Base-by-base conservation (phyloP, 2,888 invertebrate genomes). In the Harpagoxenus sublaevis region DNA sequence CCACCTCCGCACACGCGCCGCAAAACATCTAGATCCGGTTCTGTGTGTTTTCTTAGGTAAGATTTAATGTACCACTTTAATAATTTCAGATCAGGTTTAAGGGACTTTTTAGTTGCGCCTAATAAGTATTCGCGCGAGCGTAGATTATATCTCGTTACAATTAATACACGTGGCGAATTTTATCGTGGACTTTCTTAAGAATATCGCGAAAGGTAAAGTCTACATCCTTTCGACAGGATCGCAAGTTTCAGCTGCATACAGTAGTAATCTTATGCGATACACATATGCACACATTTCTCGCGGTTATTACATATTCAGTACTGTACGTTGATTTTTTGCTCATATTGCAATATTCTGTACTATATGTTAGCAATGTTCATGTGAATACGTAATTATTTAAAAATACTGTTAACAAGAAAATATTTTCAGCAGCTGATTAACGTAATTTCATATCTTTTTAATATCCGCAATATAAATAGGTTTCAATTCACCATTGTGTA, bases 11-110 rank as follows among this genome's bases (percentile, higher is more conserved):
- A n/a, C 55, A 6, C 48, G 10, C 63, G 6, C 18, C 51, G 10
- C 51, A 9, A 6, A 53, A 55, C 39, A n/a, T 68, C n/a, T 15
- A 45, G 31, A 68, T 79, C 23, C 48, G 60, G 45, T 48, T 60
- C n/a, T 78, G n/a, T 45, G 18, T 18, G 3, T 28, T 73, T 18
- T 2, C 42, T 53, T 60, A 42, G 53, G 28, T 55, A 4, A 57
- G 55, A 78, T 57, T 78, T 68, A 78, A 53, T 15, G 28, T 23
- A 42, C 55, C n/a, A 15, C 45, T 78, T 55, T 57, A 78, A 78
- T 78, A 57, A 78, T 68, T 68, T 78, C 55, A 78, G 68, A 78
- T 78, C 68, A 53, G 78, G 55, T 78, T 78, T 78, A 78, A 68
- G 31, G 55, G 55, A 31, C 9, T 68, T 53, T 45, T 42, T 28